Base-by-base conservation (phyloP, 2,113 vertebrate genomes). In the Chaenogobius annularis region DNA sequence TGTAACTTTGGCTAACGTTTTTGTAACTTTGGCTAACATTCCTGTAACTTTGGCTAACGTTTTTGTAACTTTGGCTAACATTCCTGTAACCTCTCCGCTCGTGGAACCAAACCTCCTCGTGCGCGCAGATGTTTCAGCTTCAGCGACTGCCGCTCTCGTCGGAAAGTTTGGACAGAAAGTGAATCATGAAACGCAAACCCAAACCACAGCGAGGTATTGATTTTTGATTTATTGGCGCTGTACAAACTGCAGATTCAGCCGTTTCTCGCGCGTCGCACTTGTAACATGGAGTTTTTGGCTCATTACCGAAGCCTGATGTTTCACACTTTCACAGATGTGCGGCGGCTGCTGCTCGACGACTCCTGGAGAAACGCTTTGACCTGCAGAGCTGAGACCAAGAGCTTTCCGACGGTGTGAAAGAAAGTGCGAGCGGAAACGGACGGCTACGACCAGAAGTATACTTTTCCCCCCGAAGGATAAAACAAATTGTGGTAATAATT, bases 251-350 rank as follows among this genome's bases (percentile, higher is more conserved):
- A 63, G 61, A 63, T 5, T n/a, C 35, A 40, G 61, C 61, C 5
- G 8, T 37, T 62, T 62, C 26, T 17, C 31, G 7, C 15, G 15
- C 2, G 7, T 7, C 10, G 13, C 14, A 4, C 31, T 63, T 1
- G 15, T 9, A 63, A 63, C 61, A 40, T 11, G 35, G 17, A 40
- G 61, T 6, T 40, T 40, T 63, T 15, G 58, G 61, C 35, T 63
- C 61, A 63, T 63, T 63, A 63, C 61, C 10, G 31, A 40, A 3
- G 10, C 8, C 61, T 40, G 35, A 62, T 17, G 26, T 5, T 63
- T 63, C 17, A n/a, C 61, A 63, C 61, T 40, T 40, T 19, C 17
- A 40, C 61, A 63, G 61, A 63, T 63, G 61, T 63, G n/a, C n/a
- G 26, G 26, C 26, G 26, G 31, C 59, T 9, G 31, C 35, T 10